phyloP scores from a whole-genome alignment of 2,888 invertebrate species.

The Podabrus alpinus region DNA sequence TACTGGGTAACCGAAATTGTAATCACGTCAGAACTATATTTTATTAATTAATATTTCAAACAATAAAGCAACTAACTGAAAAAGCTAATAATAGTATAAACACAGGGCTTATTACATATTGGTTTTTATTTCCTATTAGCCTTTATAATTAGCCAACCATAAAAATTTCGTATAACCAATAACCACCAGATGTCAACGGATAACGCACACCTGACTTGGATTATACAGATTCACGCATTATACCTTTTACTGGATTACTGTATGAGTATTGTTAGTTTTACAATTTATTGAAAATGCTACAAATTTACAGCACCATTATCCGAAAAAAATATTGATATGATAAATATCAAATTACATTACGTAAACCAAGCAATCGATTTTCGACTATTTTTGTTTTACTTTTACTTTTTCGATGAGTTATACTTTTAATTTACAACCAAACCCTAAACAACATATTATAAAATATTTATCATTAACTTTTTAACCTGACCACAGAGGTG shows the following conservation, averaged over 20 bases:
- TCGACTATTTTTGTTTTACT: background rate
- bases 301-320: background rate
- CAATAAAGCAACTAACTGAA: background rate
- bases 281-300: no score
- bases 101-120: background rate
- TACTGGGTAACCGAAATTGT: no score
- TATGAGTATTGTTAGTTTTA: background rate
- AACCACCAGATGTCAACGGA: background rate
- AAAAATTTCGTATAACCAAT: background rate
- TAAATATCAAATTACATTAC: background rate
- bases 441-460: background rate
- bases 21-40: no score
- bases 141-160: background rate
- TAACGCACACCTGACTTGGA: background rate
- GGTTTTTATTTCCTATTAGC: background rate
- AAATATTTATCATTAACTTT: background rate
- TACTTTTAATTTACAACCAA: background rate
- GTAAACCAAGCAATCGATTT: background rate
- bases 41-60: no score
- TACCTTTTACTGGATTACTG: background rate
- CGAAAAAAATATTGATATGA: background rate
- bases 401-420: background rate
- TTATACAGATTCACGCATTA: background rate
- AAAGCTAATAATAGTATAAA: background rate
- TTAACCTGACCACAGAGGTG: background rate